Conservation (phyloP, 2,888 invertebrate species). For the Ormyrus pomaceus region DNA sequence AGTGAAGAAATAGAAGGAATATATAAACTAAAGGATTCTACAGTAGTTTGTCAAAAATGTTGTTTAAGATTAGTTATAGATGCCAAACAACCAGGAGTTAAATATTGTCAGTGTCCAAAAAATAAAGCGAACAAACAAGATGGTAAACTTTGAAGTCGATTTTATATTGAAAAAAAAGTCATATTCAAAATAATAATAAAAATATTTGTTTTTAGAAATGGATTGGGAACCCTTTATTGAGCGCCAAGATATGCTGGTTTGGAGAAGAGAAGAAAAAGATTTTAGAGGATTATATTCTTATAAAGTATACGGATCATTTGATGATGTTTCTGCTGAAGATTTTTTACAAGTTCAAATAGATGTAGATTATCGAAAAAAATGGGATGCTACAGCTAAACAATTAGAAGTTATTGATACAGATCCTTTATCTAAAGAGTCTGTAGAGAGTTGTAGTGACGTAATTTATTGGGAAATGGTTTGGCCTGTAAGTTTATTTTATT, state of each 20-base stretch:
- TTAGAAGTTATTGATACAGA: conserved; percentile 84
- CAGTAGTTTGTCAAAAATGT: conserved; percentile 78
- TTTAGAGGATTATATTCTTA: conserved; percentile 85
- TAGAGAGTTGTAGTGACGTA: conserved; percentile 80
- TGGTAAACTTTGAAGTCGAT: conserved; percentile 5
- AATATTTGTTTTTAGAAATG: conserved; percentile 68
- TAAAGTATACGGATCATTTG: conserved; percentile 90
- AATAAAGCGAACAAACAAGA: conserved; percentile 24
- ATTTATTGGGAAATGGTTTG: conserved; percentile 93
- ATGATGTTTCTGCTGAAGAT: conserved; percentile 86
- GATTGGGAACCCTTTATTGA: conserved; percentile 89
- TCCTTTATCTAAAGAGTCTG: conserved; percentile 76
- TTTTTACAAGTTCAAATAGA: conserved; percentile 91
- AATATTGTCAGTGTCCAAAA: conserved; percentile 76
- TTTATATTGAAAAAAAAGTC: neutral
- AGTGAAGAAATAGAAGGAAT: conserved; percentile 80
- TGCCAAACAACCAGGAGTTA: conserved; percentile 71
- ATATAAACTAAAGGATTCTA: conserved; percentile 77
- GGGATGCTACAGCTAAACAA: conserved; percentile 88
- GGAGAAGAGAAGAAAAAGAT: conserved; percentile 84
- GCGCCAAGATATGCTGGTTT: conserved; percentile 87
- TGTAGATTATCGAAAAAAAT: conserved; percentile 84
- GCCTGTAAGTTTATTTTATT: conserved; percentile 81
- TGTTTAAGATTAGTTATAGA: conserved; percentile 75
- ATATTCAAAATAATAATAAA: conserved; percentile 22